Percentiles rank a stretch among this genome's conserved stretches.
phyloP scores from a whole-genome alignment of 1,140 invertebrate species.

The Drosophila simulans region DNA sequence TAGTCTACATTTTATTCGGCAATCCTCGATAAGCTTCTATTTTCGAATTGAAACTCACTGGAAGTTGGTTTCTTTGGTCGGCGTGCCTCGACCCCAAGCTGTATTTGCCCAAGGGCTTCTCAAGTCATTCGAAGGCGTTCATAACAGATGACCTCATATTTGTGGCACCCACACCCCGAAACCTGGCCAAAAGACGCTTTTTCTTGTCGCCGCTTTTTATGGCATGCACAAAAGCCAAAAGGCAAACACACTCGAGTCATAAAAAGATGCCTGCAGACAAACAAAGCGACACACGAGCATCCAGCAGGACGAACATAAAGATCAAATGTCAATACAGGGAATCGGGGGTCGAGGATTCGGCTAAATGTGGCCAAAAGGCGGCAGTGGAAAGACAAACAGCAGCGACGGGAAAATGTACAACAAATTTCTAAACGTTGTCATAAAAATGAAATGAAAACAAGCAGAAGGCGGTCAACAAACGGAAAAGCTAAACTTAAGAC shows the following conservation, averaged over 20 bases:
- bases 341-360: conserved; percentile 9
- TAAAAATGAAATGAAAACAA: conserved; percentile 84
- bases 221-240: conserved; percentile 75
- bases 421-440: conserved; percentile 81
- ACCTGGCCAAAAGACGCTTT: conserved; percentile 38
- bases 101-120: conserved; percentile 71
- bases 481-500: conserved; percentile 69
- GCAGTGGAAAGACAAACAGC: conserved; percentile 67
- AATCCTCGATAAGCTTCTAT: conserved; percentile 17
- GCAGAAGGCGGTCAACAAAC: conserved; percentile 39
- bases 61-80: conserved; percentile 23
- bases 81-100: conserved; percentile 9
- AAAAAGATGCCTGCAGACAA: conserved; percentile 82
- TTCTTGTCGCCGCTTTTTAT: conserved; percentile 63
- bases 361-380: conserved; percentile 76
- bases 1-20: neutral
- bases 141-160: conserved; percentile 83
- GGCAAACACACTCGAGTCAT: conserved; percentile 81
- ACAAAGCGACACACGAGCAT: conserved; percentile 73
- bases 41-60: conserved; percentile 40
- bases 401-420: conserved; percentile 71
- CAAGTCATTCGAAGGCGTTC: conserved; percentile 58
- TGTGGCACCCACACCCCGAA: conserved; percentile 22
- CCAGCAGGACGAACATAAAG: conserved; percentile 69
- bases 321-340: conserved; percentile 77